phyloP scores from a whole-genome alignment of 2,888 invertebrate species.

The Lathronympha strigana region DNA sequence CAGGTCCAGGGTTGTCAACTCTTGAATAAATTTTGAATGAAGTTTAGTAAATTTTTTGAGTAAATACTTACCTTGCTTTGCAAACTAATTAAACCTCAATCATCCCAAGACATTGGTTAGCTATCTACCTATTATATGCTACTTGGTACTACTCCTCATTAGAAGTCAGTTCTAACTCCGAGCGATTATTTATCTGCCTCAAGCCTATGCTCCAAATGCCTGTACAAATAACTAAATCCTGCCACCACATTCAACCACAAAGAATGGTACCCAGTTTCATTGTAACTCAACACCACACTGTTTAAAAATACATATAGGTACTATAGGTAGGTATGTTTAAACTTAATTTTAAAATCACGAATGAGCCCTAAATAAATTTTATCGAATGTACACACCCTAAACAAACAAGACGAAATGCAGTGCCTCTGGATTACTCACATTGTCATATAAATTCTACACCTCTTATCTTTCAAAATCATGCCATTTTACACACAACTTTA shows the following conservation, averaged over 20 bases:
- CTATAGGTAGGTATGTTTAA: neutral
- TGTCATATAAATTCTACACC: neutral
- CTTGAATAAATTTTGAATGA: neutral
- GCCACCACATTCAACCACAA: neutral
- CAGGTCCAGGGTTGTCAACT: conserved; percentile 32
- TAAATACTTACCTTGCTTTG: no score
- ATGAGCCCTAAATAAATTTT: conserved; percentile 40
- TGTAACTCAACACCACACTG: neutral
- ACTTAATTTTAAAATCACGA: neutral
- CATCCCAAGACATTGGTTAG: no score
- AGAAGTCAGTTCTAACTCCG: no score
- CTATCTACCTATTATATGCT: no score
- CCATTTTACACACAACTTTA: neutral
- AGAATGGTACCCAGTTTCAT: neutral
- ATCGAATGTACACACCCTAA: conserved; percentile 47
- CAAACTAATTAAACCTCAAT: no score
- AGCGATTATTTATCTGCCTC: no score
- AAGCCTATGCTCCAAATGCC: no score
- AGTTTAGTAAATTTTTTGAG: no score
- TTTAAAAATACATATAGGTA: neutral
- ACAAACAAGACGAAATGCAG: conserved; percentile 46
- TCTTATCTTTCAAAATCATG: neutral
- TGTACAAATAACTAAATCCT: no score
- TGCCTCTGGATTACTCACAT: conserved; percentile 38
- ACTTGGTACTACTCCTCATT: no score